A percentile compares a stretch with the other conserved stretches of the same genome.
These are phyloP conservation scores for Spisula subtruncata DNA, from an alignment of 2,888 invertebrate genomes.

Conservation along the genomic window DNA sequence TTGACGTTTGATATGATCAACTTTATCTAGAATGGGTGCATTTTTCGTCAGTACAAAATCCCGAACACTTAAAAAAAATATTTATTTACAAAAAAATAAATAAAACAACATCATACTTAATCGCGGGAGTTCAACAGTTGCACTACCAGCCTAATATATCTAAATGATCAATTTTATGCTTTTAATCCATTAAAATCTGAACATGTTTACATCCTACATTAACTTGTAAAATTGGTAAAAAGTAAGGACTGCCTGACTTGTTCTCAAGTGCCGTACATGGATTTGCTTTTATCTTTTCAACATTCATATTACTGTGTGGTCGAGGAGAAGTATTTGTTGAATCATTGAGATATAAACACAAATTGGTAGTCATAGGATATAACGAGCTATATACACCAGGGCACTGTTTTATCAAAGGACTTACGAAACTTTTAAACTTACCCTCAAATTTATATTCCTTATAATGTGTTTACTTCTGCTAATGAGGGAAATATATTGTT, in stretches of 20 bases:
- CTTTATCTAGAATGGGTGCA: too few relatives aligned
- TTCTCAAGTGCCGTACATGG: background rate
- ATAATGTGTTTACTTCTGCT: too few relatives aligned
- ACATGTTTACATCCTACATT: background rate
- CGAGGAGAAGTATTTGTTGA: background rate
- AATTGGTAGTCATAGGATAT: background rate
- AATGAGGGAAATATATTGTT: too few relatives aligned
- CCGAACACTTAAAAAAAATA: background rate
- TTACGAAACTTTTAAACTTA: too few relatives aligned
- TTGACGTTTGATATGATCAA: too few relatives aligned
- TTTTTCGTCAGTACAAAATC: background rate
- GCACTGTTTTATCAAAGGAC: too few relatives aligned
- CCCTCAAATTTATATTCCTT: too few relatives aligned
- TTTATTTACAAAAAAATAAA: background rate
- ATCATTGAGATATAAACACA: background rate
- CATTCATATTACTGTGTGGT: background rate
- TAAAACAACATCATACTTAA: background rate
- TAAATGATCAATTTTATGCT: background rate
- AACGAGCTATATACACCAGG: too few relatives aligned
- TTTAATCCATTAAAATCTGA: conserved; percentile 10
- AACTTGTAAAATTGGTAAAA: background rate
- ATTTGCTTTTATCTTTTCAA: conserved; percentile 19
- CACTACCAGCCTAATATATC: background rate
- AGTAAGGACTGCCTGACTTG: background rate
- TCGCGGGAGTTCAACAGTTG: background rate